These are phyloP conservation scores for Pithys albifrons DNA, from an alignment of 2,113 vertebrate genomes.

Conservation along the genomic window DNA sequence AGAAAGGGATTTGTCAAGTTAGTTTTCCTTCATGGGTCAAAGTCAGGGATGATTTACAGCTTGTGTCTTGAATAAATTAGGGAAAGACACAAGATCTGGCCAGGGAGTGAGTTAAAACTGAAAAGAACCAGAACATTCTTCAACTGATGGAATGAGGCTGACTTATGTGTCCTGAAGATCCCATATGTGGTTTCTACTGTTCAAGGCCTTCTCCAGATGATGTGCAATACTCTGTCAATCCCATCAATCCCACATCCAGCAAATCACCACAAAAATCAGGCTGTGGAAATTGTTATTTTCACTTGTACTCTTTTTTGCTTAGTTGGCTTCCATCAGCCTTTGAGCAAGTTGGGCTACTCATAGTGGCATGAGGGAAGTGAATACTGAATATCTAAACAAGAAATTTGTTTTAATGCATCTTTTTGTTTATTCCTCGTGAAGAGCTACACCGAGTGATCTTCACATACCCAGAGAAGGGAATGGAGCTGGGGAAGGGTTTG, in stretches of 20 bases:
- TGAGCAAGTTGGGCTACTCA: neutral
- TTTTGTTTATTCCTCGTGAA: neutral
- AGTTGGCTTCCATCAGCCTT: neutral
- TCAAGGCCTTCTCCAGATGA: neutral
- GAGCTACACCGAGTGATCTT: fast-evolving
- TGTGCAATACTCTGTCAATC: neutral
- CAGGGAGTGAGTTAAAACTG: neutral
- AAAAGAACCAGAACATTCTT: neutral
- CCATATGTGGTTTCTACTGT: neutral
- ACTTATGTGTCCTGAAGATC: neutral
- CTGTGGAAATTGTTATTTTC: neutral
- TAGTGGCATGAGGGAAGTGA: neutral
- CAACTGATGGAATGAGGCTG: neutral
- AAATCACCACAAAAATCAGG: neutral
- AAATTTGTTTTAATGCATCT: neutral
- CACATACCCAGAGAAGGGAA: neutral
- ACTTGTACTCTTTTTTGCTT: neutral
- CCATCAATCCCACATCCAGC: neutral
- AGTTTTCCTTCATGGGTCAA: neutral
- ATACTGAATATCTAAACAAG: neutral
- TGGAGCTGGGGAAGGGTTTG: neutral
- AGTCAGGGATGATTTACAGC: neutral
- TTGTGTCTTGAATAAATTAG: neutral
- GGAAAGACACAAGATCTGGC: neutral
- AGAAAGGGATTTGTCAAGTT: constrained; percentile 13